Base-by-base conservation (phyloP, 2,888 invertebrate species). In the Diabrotica balteata region DNA sequence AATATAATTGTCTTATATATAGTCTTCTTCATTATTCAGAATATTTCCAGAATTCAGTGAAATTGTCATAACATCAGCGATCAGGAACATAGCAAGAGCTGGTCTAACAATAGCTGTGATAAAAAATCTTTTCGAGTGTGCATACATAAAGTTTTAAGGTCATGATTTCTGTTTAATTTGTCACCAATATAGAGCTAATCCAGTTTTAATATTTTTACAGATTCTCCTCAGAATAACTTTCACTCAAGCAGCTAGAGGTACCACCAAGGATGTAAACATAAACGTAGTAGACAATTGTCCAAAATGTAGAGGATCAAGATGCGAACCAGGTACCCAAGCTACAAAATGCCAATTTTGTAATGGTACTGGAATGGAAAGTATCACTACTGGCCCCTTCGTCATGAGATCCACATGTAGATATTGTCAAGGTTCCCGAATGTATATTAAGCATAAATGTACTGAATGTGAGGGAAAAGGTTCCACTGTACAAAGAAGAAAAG, bases 331-430 rank as follows among this genome's bases (percentile, higher is more conserved):
- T n/a, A 94, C 95, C 0, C 95, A 94, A 81, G 90, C 97, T 7
- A 89, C 91, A 4, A 90, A 90, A 69, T 99, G 99, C 82, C 91
- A 91, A 4, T 93, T 93, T 80, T 99, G 99, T 82, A 95, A 97
- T 85, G 99, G 99, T 8, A 94, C 73, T 46, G 99, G 99, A 66
- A 96, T 97, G 92, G 95, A 96, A 84, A 94, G 95, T 8, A 91
- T 95, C 73, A 80, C 83, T 3, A 80, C 82, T 83, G 98, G 98
- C 44, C 97, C 97, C 61, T 98, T 98, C 85, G 92, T 98, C 43
- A 98, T 98, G 97, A 88, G 97, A 63, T 94, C 96, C 3, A 97
- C 98, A 0, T 98, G 98, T 88, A 57, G 97, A 49, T 92, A 93
- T 76, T 97, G 97, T 80, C 92, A 93, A 78, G 97, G 97, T 0